phyloP scores from a whole-genome alignment of 2,113 vertebrate species.

The Crotalus tigris region DNA sequence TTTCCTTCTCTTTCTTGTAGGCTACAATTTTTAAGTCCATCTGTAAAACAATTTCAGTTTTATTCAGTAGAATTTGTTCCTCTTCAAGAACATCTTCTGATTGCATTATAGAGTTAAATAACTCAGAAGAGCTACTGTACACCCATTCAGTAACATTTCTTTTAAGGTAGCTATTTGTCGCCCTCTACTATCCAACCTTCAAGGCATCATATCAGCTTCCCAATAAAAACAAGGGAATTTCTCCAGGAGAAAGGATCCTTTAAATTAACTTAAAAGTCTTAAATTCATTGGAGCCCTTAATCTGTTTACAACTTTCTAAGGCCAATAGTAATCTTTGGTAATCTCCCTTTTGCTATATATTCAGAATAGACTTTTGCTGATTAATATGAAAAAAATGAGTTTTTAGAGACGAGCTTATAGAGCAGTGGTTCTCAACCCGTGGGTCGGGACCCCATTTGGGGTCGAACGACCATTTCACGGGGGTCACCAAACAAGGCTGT shows the following conservation, averaged over 20 bases:
- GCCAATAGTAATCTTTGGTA: background rate
- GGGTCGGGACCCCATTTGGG: no score
- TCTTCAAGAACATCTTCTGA: background rate
- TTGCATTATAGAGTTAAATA: background rate
- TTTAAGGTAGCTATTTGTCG: background rate
- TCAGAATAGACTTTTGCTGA: background rate
- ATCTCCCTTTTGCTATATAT: background rate
- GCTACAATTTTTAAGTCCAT: background rate
- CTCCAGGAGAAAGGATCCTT: background rate
- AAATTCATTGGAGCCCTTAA: background rate
- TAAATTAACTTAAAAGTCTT: background rate
- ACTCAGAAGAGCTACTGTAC: background rate
- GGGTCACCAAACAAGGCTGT: no score
- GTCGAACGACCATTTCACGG: no score
- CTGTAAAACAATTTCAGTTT: background rate
- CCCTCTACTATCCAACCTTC: background rate
- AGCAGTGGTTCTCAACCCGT: background rate
- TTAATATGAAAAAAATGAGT: background rate
- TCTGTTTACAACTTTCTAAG: background rate
- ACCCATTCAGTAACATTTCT: background rate
- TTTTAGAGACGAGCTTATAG: background rate
- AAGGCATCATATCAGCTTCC: background rate
- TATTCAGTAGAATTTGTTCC: background rate
- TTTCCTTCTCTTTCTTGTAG: background rate
- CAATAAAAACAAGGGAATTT: background rate